Evolutionary conservation across 2,888 invertebrate genomes (phyloP), one percentile per base, ranked within the genome.

Genomic region (Tenthredo mesomela): DNA sequence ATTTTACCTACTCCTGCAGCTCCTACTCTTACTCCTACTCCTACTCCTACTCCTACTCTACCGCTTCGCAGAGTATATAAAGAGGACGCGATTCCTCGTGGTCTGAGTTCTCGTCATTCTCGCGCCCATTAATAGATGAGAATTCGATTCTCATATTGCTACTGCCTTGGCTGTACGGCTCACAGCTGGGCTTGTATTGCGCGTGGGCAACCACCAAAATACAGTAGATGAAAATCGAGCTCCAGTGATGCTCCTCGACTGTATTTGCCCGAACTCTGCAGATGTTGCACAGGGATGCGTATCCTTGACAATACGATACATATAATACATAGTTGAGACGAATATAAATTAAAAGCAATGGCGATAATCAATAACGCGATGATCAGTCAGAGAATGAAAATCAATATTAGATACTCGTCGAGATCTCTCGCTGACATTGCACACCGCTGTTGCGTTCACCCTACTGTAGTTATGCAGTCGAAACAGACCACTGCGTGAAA

Each of bases 281-380:
- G n/a, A 67, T 33, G 18, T 33, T 33, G 15, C 6, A 25, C 25
- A 9, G 12, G 25, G 33, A 67, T 33, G 67, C 33, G 33, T 29
- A 25, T 3, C 29, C 29, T 33, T 3, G 25, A 61, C 0, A 67
- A 61, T 25, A 25, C 25, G 61, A 70, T 37, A n/a, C n/a, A 12
- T n/a, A 37, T n/a, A 37, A 37, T 70, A 70, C 25, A 37, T 29
- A 18, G 33, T 5, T 2, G 37, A 70, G 70, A 70, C n/a, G 7
- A n/a, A n/a, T n/a, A n/a, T n/a, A 40, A 12, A 40, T 18, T 25
- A 21, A 18, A 5, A 9, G 21, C 9, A 21, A 73, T 21, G 25
- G 9, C 12, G 40, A 73, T 73, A 25, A 73, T 43, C 43, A 43
- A 73, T 73, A 73, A 54, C 33, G n/a, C 54, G 54, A 77, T 77